A percentile compares a stretch with the other conserved stretches of the same genome.
phyloP scores from a whole-genome alignment of 2,797 vertebrate genomes.

The Aerospiza tachiro region DNA sequence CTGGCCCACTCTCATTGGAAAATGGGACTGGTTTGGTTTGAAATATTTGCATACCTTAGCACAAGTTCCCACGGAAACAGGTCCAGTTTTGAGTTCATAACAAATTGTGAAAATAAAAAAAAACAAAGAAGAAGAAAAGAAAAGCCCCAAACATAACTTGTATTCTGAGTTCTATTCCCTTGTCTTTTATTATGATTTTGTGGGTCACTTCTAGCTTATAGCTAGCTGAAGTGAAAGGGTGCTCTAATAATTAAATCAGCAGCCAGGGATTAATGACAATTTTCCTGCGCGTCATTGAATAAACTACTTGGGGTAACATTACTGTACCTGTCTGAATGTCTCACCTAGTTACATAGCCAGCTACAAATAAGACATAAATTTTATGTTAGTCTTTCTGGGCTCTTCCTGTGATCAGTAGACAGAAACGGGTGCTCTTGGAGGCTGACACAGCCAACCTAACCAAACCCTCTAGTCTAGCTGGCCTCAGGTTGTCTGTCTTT shows the following conservation, averaged over 20 bases:
- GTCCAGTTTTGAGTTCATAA: constrained; percentile 58
- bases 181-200: neutral
- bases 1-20: constrained; percentile 49
- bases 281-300: neutral
- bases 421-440: neutral
- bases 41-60: constrained; percentile 66
- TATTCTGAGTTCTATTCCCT: neutral
- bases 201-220: neutral
- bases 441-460: neutral
- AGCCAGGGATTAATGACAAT: neutral
- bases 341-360: neutral
- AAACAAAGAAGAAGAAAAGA: neutral
- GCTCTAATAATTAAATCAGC: neutral
- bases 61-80: constrained; percentile 66
- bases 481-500: neutral
- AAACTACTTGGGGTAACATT: neutral
- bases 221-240: neutral
- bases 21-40: constrained; percentile 54
- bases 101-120: neutral
- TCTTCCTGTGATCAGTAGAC: neutral
- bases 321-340: neutral
- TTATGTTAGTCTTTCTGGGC: neutral
- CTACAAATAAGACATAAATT: neutral
- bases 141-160: neutral
- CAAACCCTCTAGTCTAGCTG: neutral